phyloP scores from a whole-genome alignment of 2,113 vertebrate species.

The Manacus vitellinus region DNA sequence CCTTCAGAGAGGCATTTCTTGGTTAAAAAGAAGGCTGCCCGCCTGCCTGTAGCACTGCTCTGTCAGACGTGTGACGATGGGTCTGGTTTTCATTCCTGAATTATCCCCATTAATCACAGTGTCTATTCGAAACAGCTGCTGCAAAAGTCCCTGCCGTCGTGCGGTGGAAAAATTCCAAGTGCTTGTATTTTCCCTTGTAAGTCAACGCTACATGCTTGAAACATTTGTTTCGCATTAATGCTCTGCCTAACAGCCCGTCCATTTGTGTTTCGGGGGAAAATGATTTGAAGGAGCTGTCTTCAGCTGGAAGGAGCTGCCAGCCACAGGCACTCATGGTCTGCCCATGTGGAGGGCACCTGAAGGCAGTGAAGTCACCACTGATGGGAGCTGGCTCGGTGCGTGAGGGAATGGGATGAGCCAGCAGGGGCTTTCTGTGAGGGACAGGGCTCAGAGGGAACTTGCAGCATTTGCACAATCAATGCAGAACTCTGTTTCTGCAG shows the following conservation, averaged over 20 bases:
- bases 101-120: constrained; percentile 70
- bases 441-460: neutral
- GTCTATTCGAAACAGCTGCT: constrained; percentile 72
- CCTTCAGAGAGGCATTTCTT: constrained; percentile 7
- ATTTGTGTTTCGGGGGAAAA: constrained; percentile 50
- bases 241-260: constrained; percentile 48
- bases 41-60: constrained; percentile 6
- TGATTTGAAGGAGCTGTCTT: constrained; percentile 55
- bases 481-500: neutral
- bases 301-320: constrained; percentile 26
- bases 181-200: constrained; percentile 72
- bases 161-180: constrained; percentile 66
- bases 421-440: neutral
- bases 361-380: neutral
- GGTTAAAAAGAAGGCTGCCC: neutral
- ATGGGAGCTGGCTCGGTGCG: accelerated
- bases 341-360: constrained; percentile 22
- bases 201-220: constrained; percentile 56
- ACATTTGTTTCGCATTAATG: constrained; percentile 71
- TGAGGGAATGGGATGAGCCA: neutral
- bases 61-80: constrained; percentile 49
- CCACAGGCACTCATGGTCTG: neutral
- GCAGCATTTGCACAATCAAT: neutral
- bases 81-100: constrained; percentile 69
- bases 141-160: constrained; percentile 48